Evolutionary conservation across 2,888 invertebrate species (phyloP), one percentile per base, ranked within the genome.

Genomic region (Pogonocherus hispidulus): DNA sequence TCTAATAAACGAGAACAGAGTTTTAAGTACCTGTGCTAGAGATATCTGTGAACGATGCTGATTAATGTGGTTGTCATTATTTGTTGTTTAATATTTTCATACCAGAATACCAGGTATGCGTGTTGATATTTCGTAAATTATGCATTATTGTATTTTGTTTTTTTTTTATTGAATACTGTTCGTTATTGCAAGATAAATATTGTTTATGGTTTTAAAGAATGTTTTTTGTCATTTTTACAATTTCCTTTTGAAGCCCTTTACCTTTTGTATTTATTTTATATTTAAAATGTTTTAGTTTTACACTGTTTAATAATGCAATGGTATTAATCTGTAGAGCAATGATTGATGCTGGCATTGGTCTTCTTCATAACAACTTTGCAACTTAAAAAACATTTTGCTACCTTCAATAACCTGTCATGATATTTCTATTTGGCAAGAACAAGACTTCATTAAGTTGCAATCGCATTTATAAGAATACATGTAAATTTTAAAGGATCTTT

Each of bases 191-290:
- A 32, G 59, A 47, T 60, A 27, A 51, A 51, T 62, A 51, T 62
- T 47, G 59, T 59, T 62, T 62, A 62, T 51, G 51, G 62, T 62
- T 51, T 62, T 62, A 51, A 49, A 51, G 23, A 44, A 44, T 55
- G 16, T 51, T 66, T 56, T 41, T 54, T 60, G 66, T 60, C 64
- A 63, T 47, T 69, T 65, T 63, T 66, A 54, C 62, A 46, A 55
- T 63, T 57, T 41, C 41, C 41, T 49, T 47, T 37, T 14, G 9
- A 20, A 22, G 49, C 22, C 35, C 52, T 44, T 19, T 66, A 60
- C 51, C 54, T 54, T 54, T 55, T 66, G 35, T 66, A 66, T 66
- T 60, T 66, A 66, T 66, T 66, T 66, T 63, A 18, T 63, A 63
- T 63, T 65, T 59, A 70, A 66, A 49, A 59, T 62, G 11, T 32